Base-by-base conservation (phyloP, 2,797 vertebrate genomes). In the Darevskia nairensis region DNA sequence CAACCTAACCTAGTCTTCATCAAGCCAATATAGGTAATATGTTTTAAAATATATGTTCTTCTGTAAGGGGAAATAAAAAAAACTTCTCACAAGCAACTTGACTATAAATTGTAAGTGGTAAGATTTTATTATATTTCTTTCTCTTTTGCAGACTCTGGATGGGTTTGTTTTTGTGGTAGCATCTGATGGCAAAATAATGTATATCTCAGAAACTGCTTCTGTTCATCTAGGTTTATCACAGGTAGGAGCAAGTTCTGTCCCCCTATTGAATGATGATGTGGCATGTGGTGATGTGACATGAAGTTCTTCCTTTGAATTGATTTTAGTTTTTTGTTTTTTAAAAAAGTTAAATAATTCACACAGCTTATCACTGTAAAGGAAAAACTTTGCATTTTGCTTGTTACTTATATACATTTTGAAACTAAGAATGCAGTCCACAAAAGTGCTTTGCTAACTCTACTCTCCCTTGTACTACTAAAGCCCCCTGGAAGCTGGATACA, bases 101-200 rank as follows among this genome's bases (percentile, higher is more conserved):
- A 39, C 0, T 69, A 15, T 44, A 32, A 82, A 41, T 50, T 35
- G 0, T 74, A 82, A n/a, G 9, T 84, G 29, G 0, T 29, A 61
- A 2, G 35, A 32, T 77, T 94, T 95, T 3, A 94, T 80, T 68
- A 76, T 8, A 41, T 10, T 0, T 59, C 41, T 89, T 90, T 94
- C 9, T 91, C 77, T 94, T 85, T 94, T 92, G 29, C 96, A 99
- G 98, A 99, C 98, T 82, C 95, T 99, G 94, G 98, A 99, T 88
- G 98, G 98, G 74, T 99, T 99, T 89, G 98, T 99, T 89, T 99
- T 99, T 7, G 98, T 99, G 23, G 98, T 99, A 13, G 98, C 98
- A 0, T 98, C 98, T 23, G 98, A 99, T 59, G 98, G 98, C 15
- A 99, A 99, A 96, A 99, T 99, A 94, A 98, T 99, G 98, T 99